Evolutionary conservation across 2,888 invertebrate genomes (phyloP).

Genomic region (Aphidius colemani): DNA sequence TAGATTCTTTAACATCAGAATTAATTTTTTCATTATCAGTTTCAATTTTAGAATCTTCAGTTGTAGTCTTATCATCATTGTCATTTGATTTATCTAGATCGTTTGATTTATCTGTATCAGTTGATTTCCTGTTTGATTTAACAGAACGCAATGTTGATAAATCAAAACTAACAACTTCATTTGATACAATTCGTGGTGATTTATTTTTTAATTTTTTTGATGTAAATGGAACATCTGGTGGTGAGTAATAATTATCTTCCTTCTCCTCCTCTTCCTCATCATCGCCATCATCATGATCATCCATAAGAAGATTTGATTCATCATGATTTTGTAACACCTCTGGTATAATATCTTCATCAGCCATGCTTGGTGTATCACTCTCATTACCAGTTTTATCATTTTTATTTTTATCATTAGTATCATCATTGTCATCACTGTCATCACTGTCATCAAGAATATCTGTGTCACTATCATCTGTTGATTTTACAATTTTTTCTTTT

Average conservation of each 20-base stretch:
- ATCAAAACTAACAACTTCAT: constrained; percentile 45
- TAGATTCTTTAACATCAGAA: not conserved
- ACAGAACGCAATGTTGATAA: constrained; percentile 31
- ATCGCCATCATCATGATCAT: not conserved
- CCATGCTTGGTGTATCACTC: constrained; percentile 7
- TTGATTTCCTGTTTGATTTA: not conserved
- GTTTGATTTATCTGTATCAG: not conserved
- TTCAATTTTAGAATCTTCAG: too few relatives aligned
- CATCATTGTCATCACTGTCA: not conserved
- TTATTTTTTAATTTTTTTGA: constrained; percentile 6
- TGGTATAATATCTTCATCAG: constrained; percentile 42
- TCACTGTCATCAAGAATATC: constrained; percentile 16
- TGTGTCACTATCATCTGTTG: constrained; percentile 29
- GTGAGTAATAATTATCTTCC: constrained; percentile 26
- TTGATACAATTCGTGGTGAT: constrained; percentile 47
- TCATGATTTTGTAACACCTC: constrained; percentile 34
- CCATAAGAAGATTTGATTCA: not conserved
- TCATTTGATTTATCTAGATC: not conserved
- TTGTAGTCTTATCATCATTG: too few relatives aligned
- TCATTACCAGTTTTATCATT: constrained; percentile 17
- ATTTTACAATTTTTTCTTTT: not conserved
- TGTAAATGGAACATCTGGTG: too few relatives aligned
- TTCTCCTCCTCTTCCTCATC: constrained; percentile 27
- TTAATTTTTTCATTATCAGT: not conserved
- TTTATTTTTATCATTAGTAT: constrained; percentile 26